phyloP scores from a whole-genome alignment of 2,113 vertebrate species.

The Tragulus kanchil region DNA sequence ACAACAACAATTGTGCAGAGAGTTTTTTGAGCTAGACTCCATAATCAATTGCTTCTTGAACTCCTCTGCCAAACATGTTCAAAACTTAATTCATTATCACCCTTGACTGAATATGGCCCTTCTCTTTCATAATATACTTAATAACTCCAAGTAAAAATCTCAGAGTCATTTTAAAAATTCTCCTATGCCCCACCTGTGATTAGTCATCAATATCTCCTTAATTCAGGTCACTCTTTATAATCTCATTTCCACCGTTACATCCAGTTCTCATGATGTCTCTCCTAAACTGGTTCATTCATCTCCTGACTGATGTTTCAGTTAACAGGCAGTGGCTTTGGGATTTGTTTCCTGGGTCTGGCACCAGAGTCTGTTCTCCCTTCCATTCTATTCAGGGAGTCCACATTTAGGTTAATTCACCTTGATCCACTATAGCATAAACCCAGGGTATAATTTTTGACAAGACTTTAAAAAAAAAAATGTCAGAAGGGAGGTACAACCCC shows the following conservation, averaged over 20 bases:
- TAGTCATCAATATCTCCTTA: slow-evolving; percentile 6
- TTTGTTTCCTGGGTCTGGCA: not conserved
- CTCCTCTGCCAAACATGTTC: slow-evolving; percentile 1
- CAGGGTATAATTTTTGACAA: not conserved
- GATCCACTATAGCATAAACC: not conserved
- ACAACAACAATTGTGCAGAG: not conserved
- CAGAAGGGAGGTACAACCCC: not conserved
- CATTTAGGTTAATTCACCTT: not conserved
- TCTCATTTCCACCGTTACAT: not conserved
- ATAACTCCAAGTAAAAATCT: not conserved
- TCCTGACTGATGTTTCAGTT: slow-evolving; percentile 22
- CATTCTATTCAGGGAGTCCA: not conserved
- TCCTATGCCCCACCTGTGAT: not conserved
- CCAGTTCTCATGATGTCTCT: not conserved
- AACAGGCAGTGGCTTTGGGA: not conserved
- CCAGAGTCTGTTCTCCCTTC: not conserved
- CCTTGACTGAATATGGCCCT: not conserved
- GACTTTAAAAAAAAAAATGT: not conserved
- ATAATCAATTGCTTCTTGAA: not conserved
- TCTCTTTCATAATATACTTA: not conserved
- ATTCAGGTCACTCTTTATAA: not conserved
- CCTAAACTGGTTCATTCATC: not conserved
- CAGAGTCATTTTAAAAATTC: slow-evolving; percentile 9
- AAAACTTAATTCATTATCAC: not conserved
- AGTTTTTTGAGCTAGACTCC: not conserved